Evolutionary conservation across 1,140 invertebrate genomes (phyloP).

Genomic region (Eciton burchellii): DNA sequence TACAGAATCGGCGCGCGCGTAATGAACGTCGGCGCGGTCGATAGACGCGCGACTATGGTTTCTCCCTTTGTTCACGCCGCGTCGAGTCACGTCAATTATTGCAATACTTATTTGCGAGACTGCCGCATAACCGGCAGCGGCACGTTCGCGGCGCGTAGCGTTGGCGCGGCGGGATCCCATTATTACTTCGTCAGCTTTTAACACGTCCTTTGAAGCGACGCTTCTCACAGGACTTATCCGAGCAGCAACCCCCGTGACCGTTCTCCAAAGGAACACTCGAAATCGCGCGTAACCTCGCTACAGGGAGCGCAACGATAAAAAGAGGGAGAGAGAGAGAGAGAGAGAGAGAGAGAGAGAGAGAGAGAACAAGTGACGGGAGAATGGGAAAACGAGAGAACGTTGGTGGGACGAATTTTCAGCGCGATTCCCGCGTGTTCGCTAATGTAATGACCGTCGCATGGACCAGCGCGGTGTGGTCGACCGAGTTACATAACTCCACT

Average conservation of each 20-base stretch:
- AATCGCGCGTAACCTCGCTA: slow-evolving; percentile 39
- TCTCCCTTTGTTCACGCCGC: slow-evolving; percentile 37
- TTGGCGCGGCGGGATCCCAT: slow-evolving; percentile 45
- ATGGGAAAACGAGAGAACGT: background rate
- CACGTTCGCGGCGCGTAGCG: too few relatives aligned
- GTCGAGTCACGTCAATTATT: slow-evolving; percentile 52
- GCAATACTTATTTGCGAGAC: slow-evolving; percentile 52
- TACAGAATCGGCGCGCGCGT: slow-evolving; percentile 33
- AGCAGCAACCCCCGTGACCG: slow-evolving; percentile 8
- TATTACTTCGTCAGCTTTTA: slow-evolving; percentile 55
- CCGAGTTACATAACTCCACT: slow-evolving; percentile 54
- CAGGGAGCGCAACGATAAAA: too few relatives aligned
- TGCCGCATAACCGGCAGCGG: slow-evolving; percentile 29
- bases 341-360: too few relatives aligned
- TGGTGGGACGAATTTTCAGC: slow-evolving; percentile 43
- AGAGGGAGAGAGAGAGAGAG: too few relatives aligned
- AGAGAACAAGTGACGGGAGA: too few relatives aligned
- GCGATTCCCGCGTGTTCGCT: slow-evolving; percentile 42
- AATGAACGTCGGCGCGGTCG: slow-evolving; percentile 27
- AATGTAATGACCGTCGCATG: slow-evolving; percentile 60
- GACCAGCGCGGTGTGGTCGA: slow-evolving; percentile 17
- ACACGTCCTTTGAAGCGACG: slow-evolving; percentile 35
- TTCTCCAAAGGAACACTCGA: slow-evolving; percentile 50
- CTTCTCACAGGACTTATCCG: slow-evolving; percentile 40
- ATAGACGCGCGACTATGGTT: slow-evolving; percentile 47